Conservation (phyloP, 2,797 vertebrate species). For the Synanceia verrucosa region DNA sequence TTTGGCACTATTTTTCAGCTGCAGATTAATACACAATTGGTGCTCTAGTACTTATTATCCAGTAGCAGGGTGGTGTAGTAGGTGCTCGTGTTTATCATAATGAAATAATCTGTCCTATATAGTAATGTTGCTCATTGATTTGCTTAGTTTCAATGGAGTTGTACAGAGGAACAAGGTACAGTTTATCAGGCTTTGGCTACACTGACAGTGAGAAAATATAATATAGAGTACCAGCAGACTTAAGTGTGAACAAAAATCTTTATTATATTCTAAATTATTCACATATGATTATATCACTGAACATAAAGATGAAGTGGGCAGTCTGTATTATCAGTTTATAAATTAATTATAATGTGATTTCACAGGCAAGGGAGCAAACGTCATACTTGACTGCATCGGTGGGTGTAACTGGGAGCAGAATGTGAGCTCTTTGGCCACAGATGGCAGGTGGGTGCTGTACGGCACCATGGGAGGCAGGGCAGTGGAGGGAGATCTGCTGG, state of each 20-base stretch:
- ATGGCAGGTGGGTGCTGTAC: slow-evolving; percentile 89
- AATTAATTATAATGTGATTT: too few relatives aligned
- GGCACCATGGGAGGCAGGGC: slow-evolving; percentile 83
- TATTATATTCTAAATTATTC: neutral
- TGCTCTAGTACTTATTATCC: neutral
- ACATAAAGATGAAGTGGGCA: too few relatives aligned
- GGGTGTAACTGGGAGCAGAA: slow-evolving; percentile 87
- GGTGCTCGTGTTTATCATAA: neutral
- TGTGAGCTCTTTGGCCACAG: slow-evolving; percentile 80
- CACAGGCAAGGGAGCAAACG: slow-evolving; percentile 84
- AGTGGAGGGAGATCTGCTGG: slow-evolving; percentile 83
- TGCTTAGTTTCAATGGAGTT: neutral
- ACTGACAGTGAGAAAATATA: neutral
- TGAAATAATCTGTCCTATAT: too few relatives aligned
- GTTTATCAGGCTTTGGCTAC: too few relatives aligned
- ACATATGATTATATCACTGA: neutral
- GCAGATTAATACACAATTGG: neutral
- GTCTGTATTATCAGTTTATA: too few relatives aligned
- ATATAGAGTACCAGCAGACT: neutral
- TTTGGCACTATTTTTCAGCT: neutral
- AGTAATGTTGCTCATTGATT: too few relatives aligned
- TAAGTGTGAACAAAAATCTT: neutral
- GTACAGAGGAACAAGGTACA: too few relatives aligned
- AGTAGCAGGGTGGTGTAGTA: too few relatives aligned
- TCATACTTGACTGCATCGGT: slow-evolving; percentile 89